Conservation (phyloP, 1,140 invertebrate species). For the Microplitis demolitor region DNA sequence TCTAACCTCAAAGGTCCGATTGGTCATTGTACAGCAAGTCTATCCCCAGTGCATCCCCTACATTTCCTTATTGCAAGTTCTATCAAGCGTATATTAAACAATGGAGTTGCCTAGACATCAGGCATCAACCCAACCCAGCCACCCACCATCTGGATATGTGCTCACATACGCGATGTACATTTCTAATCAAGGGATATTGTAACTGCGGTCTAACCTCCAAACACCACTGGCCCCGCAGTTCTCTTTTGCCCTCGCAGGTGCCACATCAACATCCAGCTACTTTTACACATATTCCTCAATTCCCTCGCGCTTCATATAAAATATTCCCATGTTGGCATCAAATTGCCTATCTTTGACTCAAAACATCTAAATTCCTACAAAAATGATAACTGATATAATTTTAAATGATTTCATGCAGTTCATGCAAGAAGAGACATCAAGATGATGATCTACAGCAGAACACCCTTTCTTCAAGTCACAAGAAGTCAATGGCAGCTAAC, state of each 20-base stretch:
- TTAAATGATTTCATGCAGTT: too few species aligned
- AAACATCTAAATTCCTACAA: constrained; percentile 4
- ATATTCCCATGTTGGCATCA: constrained; percentile 44
- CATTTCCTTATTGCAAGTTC: constrained; percentile 61
- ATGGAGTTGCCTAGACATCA: constrained; percentile 60
- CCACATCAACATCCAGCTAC: constrained; percentile 14
- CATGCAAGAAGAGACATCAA: too few species aligned
- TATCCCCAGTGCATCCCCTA: background rate
- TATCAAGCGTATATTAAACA: constrained; percentile 60
- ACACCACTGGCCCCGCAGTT: constrained; percentile 45
- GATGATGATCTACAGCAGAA: too few species aligned
- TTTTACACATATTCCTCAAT: background rate
- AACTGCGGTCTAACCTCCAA: constrained; percentile 63
- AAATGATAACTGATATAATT: too few species aligned
- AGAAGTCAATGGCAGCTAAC: too few species aligned
- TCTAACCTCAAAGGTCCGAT: background rate
- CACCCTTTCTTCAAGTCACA: too few species aligned
- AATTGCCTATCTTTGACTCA: constrained; percentile 34
- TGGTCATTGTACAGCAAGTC: background rate
- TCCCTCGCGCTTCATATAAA: background rate
- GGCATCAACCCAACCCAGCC: constrained; percentile 54
- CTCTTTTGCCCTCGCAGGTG: background rate
- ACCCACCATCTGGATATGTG: constrained; percentile 58
- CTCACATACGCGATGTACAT: constrained; percentile 60
- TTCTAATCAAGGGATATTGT: constrained; percentile 65